These are phyloP conservation scores for Spilarctia lutea DNA, from an alignment of 2,888 invertebrate species.

Conservation along the genomic window DNA sequence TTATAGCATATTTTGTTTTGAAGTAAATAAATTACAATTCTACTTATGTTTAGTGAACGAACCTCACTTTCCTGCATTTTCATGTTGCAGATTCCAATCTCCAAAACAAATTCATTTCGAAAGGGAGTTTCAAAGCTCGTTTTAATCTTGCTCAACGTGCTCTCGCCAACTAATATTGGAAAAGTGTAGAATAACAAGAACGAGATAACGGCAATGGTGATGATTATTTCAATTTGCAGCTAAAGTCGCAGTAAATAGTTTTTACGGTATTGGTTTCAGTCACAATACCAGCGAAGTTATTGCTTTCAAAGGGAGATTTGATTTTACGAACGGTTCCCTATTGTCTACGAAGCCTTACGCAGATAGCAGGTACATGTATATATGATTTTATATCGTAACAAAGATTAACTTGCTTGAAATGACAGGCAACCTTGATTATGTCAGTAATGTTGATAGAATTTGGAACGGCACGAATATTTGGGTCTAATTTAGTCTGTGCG, in stretches of 20 bases:
- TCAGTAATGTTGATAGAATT: slow-evolving; percentile 1
- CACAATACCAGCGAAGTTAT: not conserved
- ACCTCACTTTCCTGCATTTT: no score
- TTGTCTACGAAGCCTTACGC: not conserved
- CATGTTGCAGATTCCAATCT: no score
- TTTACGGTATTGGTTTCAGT: not conserved
- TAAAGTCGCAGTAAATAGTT: not conserved
- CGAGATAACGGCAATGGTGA: no score
- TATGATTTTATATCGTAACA: not conserved
- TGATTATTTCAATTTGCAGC: not conserved
- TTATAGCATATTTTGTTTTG: no score
- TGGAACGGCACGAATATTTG: not conserved
- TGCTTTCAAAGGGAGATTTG: not conserved
- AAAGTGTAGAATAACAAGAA: no score
- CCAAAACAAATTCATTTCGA: no score
- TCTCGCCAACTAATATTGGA: no score
- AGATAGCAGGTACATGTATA: not conserved
- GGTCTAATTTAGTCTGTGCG: not conserved
- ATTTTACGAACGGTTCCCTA: not conserved
- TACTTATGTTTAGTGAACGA: no score
- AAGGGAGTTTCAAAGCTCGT: no score
- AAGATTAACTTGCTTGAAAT: slow-evolving; percentile 1
- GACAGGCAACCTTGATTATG: not conserved
- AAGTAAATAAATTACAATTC: no score
- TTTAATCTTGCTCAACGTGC: no score